Conservation (phyloP, 2,797 vertebrate genomes). For the Macropus fuliginosus region DNA sequence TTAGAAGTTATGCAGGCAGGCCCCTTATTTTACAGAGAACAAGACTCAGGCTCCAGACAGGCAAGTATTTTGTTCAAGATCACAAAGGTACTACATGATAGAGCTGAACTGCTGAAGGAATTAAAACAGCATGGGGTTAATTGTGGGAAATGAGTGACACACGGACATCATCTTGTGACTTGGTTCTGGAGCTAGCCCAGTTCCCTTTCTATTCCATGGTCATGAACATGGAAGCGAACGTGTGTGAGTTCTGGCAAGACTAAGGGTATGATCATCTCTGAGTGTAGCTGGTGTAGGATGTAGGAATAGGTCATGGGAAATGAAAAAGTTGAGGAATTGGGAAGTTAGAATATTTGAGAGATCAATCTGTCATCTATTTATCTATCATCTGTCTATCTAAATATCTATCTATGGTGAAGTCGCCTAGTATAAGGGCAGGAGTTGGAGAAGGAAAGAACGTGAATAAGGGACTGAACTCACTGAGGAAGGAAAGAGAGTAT, state of each 20-base stretch:
- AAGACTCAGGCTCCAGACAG: neutral
- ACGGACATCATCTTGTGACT: neutral
- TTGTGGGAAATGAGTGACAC: neutral
- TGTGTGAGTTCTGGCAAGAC: neutral
- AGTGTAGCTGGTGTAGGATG: neutral
- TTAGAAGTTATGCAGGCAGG: neutral
- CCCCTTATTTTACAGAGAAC: neutral
- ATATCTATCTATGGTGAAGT: neutral
- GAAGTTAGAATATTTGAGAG: neutral
- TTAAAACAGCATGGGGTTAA: neutral
- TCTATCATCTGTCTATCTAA: neutral
- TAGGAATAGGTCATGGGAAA: neutral
- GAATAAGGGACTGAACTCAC: neutral
- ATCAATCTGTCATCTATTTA: neutral
- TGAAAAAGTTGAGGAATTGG: neutral
- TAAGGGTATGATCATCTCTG: neutral
- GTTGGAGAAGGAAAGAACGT: neutral
- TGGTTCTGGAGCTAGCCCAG: neutral
- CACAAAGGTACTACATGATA: neutral
- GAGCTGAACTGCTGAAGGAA: neutral
- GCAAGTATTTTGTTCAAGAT: neutral
- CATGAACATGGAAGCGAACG: neutral
- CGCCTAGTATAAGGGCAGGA: neutral
- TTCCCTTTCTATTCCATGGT: neutral
- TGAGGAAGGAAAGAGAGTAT: neutral